Evolutionary conservation across 1,140 invertebrate genomes (phyloP).

Genomic region (Lasaia peninsularis): DNA sequence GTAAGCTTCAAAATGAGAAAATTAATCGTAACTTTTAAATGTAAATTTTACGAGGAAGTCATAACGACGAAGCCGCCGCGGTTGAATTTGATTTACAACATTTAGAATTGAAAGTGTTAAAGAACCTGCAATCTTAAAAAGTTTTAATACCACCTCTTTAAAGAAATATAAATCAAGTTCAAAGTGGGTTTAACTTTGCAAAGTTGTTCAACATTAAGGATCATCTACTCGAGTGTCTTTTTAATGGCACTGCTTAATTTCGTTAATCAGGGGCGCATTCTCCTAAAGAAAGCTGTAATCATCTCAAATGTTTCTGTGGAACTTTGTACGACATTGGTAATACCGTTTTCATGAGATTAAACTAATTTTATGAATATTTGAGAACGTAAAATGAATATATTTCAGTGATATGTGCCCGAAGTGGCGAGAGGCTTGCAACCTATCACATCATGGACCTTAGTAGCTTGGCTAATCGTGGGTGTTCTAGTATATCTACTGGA

Average conservation of each 20-base stretch:
- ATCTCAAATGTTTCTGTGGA: conserved; percentile 1
- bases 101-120: conserved; percentile 73
- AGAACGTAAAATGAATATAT: too few species aligned
- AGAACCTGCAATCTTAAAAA: conserved; percentile 75
- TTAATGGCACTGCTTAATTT: conserved; percentile 62
- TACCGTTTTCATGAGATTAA: neutral
- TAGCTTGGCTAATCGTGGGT: too few species aligned
- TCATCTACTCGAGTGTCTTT: conserved; percentile 56
- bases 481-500: too few species aligned
- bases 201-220: conserved; percentile 62
- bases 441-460: too few species aligned
- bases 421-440: too few species aligned
- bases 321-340: conserved; percentile 3
- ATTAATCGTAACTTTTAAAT: conserved; percentile 75
- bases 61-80: conserved; percentile 72
- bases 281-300: conserved; percentile 15
- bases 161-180: conserved; percentile 71
- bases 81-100: conserved; percentile 72
- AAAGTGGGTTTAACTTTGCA: conserved; percentile 54
- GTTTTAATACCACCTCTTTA: conserved; percentile 74
- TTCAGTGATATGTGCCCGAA: too few species aligned
- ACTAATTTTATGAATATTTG: too few species aligned
- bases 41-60: conserved; percentile 75
- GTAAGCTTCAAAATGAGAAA: conserved; percentile 57
- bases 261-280: conserved; percentile 54